Evolutionary conservation across 2,797 vertebrate genomes (phyloP).

Genomic region (Otus scops): DNA sequence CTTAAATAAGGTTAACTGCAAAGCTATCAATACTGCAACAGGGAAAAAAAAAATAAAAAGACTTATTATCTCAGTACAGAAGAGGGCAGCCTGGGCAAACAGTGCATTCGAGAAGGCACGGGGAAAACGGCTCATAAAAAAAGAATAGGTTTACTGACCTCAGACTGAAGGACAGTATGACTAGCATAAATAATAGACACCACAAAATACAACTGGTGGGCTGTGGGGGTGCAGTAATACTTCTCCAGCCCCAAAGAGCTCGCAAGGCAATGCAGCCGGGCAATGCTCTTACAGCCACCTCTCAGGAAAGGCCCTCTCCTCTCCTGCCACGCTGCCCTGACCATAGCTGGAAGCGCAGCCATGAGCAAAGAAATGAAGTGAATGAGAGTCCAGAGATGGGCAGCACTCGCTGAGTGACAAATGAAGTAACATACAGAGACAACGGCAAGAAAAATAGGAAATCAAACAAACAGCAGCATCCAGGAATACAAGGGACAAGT

Average conservation of each 20-base stretch:
- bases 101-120: accelerated
- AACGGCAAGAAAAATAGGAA: not conserved
- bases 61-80: not conserved
- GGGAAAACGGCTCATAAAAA: not conserved
- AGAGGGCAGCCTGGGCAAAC: not conserved
- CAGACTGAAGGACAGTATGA: not conserved
- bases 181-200: not conserved
- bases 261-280: accelerated
- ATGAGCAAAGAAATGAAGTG: accelerated
- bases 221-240: accelerated
- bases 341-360: accelerated
- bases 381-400: not conserved
- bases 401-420: not conserved
- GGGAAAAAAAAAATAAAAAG: not conserved
- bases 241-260: not conserved
- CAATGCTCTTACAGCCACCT: accelerated
- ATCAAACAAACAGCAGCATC: not conserved
- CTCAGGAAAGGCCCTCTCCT: not conserved
- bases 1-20: not conserved
- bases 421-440: not conserved
- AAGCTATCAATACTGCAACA: not conserved
- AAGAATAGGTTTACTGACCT: not conserved
- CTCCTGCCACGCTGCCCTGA: not conserved
- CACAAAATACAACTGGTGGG: not conserved
- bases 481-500: not conserved